Base-by-base conservation (phyloP, 1,140 invertebrate species). In the Heliothis subflexa region DNA sequence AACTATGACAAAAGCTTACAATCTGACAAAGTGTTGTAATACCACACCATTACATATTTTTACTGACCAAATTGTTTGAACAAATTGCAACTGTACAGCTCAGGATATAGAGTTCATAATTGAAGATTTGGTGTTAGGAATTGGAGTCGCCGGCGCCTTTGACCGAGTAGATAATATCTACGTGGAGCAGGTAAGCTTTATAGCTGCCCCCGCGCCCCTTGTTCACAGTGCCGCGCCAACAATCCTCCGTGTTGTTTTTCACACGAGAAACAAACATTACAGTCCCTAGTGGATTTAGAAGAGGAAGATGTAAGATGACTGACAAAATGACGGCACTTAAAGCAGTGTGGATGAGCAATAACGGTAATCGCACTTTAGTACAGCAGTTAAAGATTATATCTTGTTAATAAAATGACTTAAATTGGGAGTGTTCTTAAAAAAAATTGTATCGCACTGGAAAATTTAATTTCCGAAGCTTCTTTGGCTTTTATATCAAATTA, bases 111-210 rank as follows among this genome's bases (percentile, higher is more conserved):
- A 78, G 82, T 86, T 57, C 10, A 79, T 45, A 79, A 78, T 87
- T 0, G 77, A 12, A 33, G 78, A 52, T 7, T 0, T 10, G 18
- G 12, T 10, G 64, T 55, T 55, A 25, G 52, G 72, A 64, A 40
- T n/a, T 79, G 79, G 79, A 83, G 79, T 85, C 79, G 88, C 72
- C 91, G 91, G 90, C 87, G 85, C 85, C 87, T 92, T 92, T 93
- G 91, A 90, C 83, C 82, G 87, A 84, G 21, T 70, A 92, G 92
- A 93, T 93, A 91, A 90, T 84, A 93, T 93, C 91, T 92, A 89
- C 87, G 86, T 86, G 78, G 82, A 81, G 86, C 92, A 92, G 92
- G 92, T 93, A 93, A 88, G 88, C 85, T 88, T 91, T 93, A 92
- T 92, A 87, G 82, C 85, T 78, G 74, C 83, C 59, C 73, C 76